Evolutionary conservation across 2,797 vertebrate genomes (phyloP).

Genomic region (Tragelaphus oryx): DNA sequence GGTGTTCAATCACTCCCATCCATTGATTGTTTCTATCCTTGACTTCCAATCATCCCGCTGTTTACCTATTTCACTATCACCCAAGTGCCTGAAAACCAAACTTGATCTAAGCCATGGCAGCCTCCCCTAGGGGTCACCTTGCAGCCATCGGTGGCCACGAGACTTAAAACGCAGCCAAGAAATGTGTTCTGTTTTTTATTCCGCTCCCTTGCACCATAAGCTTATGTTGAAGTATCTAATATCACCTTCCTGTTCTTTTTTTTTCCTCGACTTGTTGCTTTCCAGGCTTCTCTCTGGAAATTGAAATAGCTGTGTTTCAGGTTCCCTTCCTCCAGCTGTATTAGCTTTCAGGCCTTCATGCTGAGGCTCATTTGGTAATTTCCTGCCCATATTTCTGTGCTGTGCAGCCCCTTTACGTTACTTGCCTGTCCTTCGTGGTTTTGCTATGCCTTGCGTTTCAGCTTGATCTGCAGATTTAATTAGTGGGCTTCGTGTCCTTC

Average conservation of each 20-base stretch:
- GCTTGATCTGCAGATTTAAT: conserved; percentile 74
- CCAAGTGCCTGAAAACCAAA: neutral
- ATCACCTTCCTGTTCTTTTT: neutral
- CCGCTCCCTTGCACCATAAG: neutral
- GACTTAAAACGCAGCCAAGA: conserved; percentile 9
- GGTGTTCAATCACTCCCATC: neutral
- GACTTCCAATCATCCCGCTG: neutral
- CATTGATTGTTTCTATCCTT: neutral
- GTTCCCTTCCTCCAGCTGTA: conserved; percentile 34
- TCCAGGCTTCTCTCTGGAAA: conserved; percentile 47
- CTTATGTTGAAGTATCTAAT: conserved; percentile 25
- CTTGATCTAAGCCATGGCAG: neutral
- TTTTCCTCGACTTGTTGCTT: neutral
- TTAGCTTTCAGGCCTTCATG: conserved; percentile 25
- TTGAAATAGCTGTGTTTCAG: conserved; percentile 41
- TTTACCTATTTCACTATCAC: neutral
- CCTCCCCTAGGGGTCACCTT: neutral
- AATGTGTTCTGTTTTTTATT: neutral
- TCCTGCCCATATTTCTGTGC: conserved; percentile 61
- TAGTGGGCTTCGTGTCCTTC: conserved; percentile 34
- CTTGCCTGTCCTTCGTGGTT: conserved; percentile 56
- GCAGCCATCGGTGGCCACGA: neutral
- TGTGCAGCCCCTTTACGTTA: conserved; percentile 35
- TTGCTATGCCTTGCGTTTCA: conserved; percentile 70
- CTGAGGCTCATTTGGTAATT: conserved; percentile 61